A percentile compares a stretch with the other conserved stretches of the same genome.
Conservation (phyloP, 2,797 vertebrate species). For the Valencia hispanica region DNA sequence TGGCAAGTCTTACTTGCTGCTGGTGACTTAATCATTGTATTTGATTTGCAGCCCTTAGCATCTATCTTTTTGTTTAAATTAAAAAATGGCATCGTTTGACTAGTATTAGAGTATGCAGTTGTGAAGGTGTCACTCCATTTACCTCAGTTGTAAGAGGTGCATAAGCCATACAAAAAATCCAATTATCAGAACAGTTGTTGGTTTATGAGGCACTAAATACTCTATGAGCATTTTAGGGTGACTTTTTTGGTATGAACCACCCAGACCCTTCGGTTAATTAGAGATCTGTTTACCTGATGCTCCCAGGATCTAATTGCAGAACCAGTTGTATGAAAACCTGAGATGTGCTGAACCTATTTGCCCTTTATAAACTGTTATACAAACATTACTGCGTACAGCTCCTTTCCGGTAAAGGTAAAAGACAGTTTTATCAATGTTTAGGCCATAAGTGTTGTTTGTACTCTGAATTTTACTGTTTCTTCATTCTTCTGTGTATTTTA, state of each 20-base stretch:
- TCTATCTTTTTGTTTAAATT: not conserved
- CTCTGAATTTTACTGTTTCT: too few species aligned
- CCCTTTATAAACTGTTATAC: not conserved
- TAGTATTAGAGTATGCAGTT: not conserved
- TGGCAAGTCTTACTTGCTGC: not conserved
- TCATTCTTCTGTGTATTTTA: too few species aligned
- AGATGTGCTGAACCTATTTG: not conserved
- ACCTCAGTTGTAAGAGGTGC: not conserved
- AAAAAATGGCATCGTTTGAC: not conserved
- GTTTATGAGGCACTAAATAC: not conserved
- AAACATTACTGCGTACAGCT: not conserved
- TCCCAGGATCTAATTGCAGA: not conserved
- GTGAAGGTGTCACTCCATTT: not conserved
- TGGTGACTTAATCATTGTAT: not conserved
- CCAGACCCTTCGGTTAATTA: not conserved
- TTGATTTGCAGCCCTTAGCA: not conserved
- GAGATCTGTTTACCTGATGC: not conserved
- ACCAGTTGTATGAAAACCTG: not conserved
- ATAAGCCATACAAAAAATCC: not conserved
- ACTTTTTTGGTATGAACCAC: not conserved
- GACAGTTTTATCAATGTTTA: not conserved
- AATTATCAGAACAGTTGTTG: not conserved
- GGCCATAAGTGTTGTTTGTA: too few species aligned
- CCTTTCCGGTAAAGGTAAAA: not conserved
- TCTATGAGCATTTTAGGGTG: not conserved